Percentiles rank a stretch among this genome's conserved stretches.
phyloP scores from a whole-genome alignment of 2,888 invertebrate species.

The Chromoteleia sp. region DNA sequence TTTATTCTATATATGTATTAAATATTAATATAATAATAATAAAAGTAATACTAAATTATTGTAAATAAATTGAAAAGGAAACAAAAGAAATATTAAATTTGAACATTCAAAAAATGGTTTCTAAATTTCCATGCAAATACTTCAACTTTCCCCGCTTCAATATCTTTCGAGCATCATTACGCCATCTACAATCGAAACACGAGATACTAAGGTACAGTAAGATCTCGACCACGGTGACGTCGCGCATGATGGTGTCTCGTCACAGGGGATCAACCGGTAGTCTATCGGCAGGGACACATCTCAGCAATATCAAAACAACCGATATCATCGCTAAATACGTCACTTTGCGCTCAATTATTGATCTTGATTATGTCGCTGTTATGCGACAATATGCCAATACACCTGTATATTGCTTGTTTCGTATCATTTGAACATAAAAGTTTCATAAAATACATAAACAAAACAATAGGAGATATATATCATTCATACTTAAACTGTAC shows the following conservation, averaged over 20 bases:
- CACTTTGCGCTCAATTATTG: slow-evolving; percentile 63
- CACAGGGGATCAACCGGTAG: slow-evolving; percentile 25
- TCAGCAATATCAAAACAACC: slow-evolving; percentile 39
- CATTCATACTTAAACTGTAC: too few relatives aligned
- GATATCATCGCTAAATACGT: slow-evolving; percentile 58
- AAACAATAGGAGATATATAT: too few relatives aligned
- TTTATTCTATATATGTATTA: too few relatives aligned
- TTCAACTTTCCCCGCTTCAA: too few relatives aligned
- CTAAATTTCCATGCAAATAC: too few relatives aligned
- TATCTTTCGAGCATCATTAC: background rate
- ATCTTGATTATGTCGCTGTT: slow-evolving; percentile 35
- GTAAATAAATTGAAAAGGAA: too few relatives aligned
- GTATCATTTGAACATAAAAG: too few relatives aligned
- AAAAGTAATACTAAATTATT: too few relatives aligned
- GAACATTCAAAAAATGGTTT: too few relatives aligned
- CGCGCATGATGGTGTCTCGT: slow-evolving; percentile 44
- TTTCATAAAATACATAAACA: too few relatives aligned
- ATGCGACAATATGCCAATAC: slow-evolving; percentile 18
- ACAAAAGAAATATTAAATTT: too few relatives aligned
- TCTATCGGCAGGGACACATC: slow-evolving; percentile 53
- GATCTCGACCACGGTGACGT: slow-evolving; percentile 25
- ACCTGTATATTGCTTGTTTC: background rate
- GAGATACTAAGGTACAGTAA: background rate
- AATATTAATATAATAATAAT: too few relatives aligned
- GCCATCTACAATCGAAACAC: slow-evolving; percentile 14